Evolutionary conservation across 1,140 invertebrate genomes (phyloP), one percentile per base, ranked within the genome.

Genomic region (Lysiphlebus fabarum): DNA sequence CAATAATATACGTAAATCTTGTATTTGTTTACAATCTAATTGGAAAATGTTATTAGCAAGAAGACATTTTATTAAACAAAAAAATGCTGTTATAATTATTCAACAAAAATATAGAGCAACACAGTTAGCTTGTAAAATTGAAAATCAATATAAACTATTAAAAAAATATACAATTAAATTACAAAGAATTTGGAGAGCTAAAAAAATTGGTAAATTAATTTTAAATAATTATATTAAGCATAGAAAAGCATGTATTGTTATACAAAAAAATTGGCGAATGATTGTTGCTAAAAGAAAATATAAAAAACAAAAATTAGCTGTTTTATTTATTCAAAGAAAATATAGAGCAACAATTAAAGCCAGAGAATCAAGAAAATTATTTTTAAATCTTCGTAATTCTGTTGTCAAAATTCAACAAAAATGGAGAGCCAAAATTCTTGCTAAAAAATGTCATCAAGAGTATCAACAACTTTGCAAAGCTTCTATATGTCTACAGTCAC

Each of bases 141-240:
- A 66, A n/a, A 12, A 59, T 7, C 45, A 62, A 14, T 83, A 70
- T 56, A 10, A 72, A 5, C 40, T 57, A 6, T 34, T 72, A 5
- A 73, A 50, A 62, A 41, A 10, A 11, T 61, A 68, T 10, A 59
- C 65, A 5, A 55, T 73, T 6, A 66, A 54, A 11, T 64, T 78
- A 47, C 80, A 81, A 58, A 65, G 63, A 12, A 65, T 57, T 40
- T 76, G 62, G 63, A 69, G 68, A 65, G 70, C 70, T 66, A 53
- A 65, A 9, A 7, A 37, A 62, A n/a, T 56, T n/a, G 56, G 36
- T 47, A 14, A 50, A 55, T 54, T 7, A 7, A 59, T 57, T 40
- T 9, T 9, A 17, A 9, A 42, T 56, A 12, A 42, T 66, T 11
- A 26, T 26, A 26, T 47, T 12, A 47, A 49, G 64, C 45, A 41